Percentiles rank a stretch among this genome's conserved stretches.
Evolutionary conservation across 2,797 vertebrate genomes (phyloP).

Genomic region (Hapalemur alaotrensis): DNA sequence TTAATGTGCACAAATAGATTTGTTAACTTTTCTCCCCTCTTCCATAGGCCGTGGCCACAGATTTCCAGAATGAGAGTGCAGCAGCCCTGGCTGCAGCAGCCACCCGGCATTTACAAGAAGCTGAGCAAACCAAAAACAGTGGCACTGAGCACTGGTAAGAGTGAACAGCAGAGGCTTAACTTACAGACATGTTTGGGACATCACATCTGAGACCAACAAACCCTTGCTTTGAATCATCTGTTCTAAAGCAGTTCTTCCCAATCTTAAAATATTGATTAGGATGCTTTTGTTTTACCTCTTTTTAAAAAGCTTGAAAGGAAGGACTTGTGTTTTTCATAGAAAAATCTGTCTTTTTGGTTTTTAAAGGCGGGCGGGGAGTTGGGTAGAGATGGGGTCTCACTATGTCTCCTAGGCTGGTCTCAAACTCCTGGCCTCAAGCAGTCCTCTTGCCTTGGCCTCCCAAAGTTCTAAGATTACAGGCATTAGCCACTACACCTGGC

Average conservation of each 20-base stretch:
- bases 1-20: not conserved
- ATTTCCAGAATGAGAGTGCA: slow-evolving; percentile 98
- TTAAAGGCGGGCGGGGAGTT: not conserved
- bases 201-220: not conserved
- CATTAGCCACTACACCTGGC: not conserved
- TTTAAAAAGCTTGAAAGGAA: not conserved
- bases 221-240: not conserved
- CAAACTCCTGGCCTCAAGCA: not conserved
- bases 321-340: not conserved
- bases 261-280: not conserved
- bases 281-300: not conserved
- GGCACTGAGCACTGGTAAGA: slow-evolving; percentile 95
- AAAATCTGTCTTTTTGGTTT: not conserved
- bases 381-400: not conserved
- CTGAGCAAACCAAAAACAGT: slow-evolving; percentile 92
- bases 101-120: slow-evolving; percentile 96
- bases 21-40: not conserved
- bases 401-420: not conserved
- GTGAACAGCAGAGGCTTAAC: not conserved
- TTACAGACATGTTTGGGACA: not conserved
- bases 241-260: not conserved
- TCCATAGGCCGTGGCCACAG: slow-evolving; percentile 94
- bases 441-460: not conserved
- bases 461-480: not conserved
- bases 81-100: slow-evolving; percentile 96